These are phyloP conservation scores for Aphidius ervi DNA, from an alignment of 1,140 invertebrate species.

Conservation along the genomic window DNA sequence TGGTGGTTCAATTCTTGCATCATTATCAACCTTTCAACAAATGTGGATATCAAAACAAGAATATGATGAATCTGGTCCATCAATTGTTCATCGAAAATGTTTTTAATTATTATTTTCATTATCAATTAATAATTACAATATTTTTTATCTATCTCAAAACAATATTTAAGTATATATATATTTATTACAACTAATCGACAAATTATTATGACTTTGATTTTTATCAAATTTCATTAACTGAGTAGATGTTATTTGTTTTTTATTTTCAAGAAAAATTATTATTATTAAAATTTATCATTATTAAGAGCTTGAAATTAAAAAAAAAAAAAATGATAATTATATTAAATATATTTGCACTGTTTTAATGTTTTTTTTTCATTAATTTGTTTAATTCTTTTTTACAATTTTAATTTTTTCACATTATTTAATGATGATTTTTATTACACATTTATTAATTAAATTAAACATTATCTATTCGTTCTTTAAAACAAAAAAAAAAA, in stretches of 20 bases:
- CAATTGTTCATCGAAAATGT: conserved; percentile 80
- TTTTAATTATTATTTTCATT: conserved; percentile 57
- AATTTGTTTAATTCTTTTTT: background rate
- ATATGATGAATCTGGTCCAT: conserved; percentile 83
- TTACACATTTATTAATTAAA: no score
- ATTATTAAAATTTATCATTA: background rate
- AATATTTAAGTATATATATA: no score
- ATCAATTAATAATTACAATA: no score
- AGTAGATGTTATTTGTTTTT: background rate
- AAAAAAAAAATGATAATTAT: background rate
- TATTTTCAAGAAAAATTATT: background rate
- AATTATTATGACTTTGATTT: no score
- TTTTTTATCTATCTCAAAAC: no score
- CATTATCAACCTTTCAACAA: conserved; percentile 86
- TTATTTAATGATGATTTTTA: background rate
- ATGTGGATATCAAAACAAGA: conserved; percentile 90
- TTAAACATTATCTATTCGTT: no score
- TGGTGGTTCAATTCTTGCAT: conserved; percentile 83
- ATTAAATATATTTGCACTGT: conserved; percentile 14
- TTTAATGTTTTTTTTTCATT: conserved; percentile 2
- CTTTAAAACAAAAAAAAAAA: no score
- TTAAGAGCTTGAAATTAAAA: conserved; percentile 10
- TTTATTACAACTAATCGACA: no score
- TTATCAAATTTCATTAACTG: no score
- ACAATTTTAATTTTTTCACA: background rate